Evolutionary conservation across 2,797 vertebrate genomes (phyloP).

Genomic region (Melanotaenia parkinsoni): DNA sequence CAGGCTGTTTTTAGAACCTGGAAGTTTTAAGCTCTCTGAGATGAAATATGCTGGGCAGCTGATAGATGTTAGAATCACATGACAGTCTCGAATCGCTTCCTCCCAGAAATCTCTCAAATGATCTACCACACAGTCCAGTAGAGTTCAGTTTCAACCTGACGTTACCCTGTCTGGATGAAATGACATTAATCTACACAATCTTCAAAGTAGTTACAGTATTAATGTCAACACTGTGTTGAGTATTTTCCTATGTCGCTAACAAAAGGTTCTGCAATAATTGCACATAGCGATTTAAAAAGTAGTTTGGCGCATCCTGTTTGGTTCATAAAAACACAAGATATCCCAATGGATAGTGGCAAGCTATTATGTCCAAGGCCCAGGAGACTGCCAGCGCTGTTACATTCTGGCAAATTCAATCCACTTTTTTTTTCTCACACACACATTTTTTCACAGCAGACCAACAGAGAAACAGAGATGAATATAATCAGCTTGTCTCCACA

Average conservation of each 20-base stretch:
- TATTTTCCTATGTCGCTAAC: constrained; percentile 14
- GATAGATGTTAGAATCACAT: constrained; percentile 15
- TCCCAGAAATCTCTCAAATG: background rate
- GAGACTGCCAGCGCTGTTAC: constrained; percentile 43
- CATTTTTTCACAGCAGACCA: constrained; percentile 40
- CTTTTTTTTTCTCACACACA: constrained; percentile 36
- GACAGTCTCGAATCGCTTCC: background rate
- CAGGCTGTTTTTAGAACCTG: background rate
- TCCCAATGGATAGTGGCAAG: constrained; percentile 25
- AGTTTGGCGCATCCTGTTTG: constrained; percentile 26
- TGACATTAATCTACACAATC: constrained; percentile 27
- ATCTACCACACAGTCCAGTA: constrained; percentile 2
- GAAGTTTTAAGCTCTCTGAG: constrained; percentile 1
- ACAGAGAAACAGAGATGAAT: constrained; percentile 33
- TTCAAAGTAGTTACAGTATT: constrained; percentile 7
- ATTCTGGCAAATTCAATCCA: constrained; percentile 57
- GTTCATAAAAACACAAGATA: constrained; percentile 38
- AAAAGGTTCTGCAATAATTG: constrained; percentile 26
- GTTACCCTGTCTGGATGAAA: constrained; percentile 18
- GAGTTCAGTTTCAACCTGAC: constrained; percentile 20
- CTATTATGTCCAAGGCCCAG: constrained; percentile 46
- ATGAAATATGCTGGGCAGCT: background rate
- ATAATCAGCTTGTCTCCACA: constrained; percentile 45
- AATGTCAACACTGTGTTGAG: constrained; percentile 15
- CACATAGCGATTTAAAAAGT: constrained; percentile 32